Base-by-base conservation (phyloP, 30 jellyfish, hydroid and myxozoan genomes). In the Aurelia coerulea region DNA sequence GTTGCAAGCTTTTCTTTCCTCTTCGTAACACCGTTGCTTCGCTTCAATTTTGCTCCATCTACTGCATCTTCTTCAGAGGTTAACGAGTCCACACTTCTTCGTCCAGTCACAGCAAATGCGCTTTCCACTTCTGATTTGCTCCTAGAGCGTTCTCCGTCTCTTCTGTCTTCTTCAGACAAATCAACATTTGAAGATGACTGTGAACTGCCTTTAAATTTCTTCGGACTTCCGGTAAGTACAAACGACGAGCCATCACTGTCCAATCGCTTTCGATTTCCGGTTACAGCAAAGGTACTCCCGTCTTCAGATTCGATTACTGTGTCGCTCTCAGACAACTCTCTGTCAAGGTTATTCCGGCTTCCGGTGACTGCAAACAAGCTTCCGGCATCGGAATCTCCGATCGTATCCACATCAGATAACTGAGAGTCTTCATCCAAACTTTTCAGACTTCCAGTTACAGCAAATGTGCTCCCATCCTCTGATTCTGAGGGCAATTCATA, bases 171-270 rank as follows among this genome's bases (percentile, higher is more conserved):
- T 29, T 54, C 35, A 9, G 56, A 46, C 56, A 46, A 46, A 3
- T 76, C 76, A 9, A 37, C 19, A 41, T 72, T 35, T 5, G 78
- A 67, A 67, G 78, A 29, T 2, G 37, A 59, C n/a, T 23, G 68
- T 29, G 88, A 39, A 59, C 19, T 42, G n/a, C 67, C 13, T 41
- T 13, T 54, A 15, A 4, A 16, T 15, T 9, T 42, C 35, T 14
- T 35, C 10, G 78, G 88, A 41, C 90, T 80, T 50, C 90, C 90
- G 11, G 81, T 80, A 31, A 80, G 42, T 1, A 73, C 90, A 18
- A 80, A 80, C 62, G 90, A 50, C 9, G 90, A 80, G 12, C 90
- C 90, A 29, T 80, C 90, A 34, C 82, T 68, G 74, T 41, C 71
- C 29, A 80, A 11, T 8, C 82, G 82, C 46, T 19, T 18, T 9